phyloP scores from a whole-genome alignment of 2,113 vertebrate genomes.

The Spilogale gracilis region DNA sequence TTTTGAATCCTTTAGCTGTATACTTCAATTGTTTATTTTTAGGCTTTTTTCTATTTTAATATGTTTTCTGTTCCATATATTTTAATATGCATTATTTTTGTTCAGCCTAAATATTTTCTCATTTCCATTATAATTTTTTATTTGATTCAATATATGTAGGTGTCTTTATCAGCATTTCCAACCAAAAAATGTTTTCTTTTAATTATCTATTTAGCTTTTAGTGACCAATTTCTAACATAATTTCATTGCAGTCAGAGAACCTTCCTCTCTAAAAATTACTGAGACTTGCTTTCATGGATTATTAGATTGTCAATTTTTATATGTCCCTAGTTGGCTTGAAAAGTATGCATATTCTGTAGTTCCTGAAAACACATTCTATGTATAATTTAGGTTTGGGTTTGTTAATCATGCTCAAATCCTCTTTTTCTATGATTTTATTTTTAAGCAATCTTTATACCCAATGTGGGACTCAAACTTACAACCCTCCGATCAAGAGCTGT shows the following conservation, averaged over 20 bases:
- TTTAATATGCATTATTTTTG: constrained; percentile 35
- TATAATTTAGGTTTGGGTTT: background rate
- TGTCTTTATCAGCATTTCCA: background rate
- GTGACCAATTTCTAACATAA: constrained; percentile 7
- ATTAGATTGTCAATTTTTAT: background rate
- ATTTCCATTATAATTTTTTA: constrained; percentile 22
- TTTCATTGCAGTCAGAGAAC: constrained; percentile 18
- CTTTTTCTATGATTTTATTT: background rate
- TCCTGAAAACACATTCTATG: background rate
- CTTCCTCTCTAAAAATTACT: constrained; percentile 2
- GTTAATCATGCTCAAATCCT: background rate
- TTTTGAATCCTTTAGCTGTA: background rate
- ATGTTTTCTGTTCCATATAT: background rate
- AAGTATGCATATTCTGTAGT: background rate
- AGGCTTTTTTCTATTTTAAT: background rate
- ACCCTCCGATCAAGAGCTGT: background rate
- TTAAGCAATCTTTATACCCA: background rate
- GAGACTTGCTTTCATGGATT: background rate
- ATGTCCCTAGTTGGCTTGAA: background rate
- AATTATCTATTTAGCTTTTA: constrained; percentile 45
- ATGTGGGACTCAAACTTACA: background rate
- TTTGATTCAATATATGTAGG: constrained; percentile 10
- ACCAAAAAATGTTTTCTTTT: constrained; percentile 32
- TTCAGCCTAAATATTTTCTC: constrained; percentile 22
- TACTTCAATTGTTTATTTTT: constrained; percentile 12